phyloP scores from a whole-genome alignment of 2,888 invertebrate species.

The Thumatha senex region DNA sequence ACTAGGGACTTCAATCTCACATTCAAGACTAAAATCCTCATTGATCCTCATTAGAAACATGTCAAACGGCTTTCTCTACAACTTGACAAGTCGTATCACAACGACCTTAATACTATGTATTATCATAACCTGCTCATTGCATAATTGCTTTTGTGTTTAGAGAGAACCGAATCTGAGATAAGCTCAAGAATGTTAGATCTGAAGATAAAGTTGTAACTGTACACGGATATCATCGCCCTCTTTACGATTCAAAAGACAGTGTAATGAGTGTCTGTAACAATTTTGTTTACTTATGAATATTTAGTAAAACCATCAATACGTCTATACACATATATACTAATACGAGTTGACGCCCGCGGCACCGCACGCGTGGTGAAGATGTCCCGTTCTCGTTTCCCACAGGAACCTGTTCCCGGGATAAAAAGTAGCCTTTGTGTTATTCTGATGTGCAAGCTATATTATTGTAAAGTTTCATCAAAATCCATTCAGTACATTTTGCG shows the following conservation, averaged over 20 bases:
- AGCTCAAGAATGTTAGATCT: conserved; percentile 18
- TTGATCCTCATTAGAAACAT: conserved; percentile 18
- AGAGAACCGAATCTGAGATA: conserved; percentile 33
- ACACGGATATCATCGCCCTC: conserved; percentile 12
- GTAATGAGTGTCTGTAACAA: conserved; percentile 5
- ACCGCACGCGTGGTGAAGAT: too few species aligned
- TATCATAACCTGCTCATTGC: conserved; percentile 38
- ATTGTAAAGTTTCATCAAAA: too few species aligned
- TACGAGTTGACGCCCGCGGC: too few species aligned
- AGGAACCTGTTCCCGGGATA: too few species aligned
- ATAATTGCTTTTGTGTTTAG: conserved; percentile 31
- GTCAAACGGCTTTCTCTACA: conserved; percentile 33
- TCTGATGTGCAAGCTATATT: too few species aligned
- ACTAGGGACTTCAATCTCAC: conserved; percentile 28
- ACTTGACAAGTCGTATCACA: conserved; percentile 27
- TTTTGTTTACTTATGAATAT: background rate
- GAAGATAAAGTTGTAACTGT: conserved; percentile 31
- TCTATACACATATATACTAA: too few species aligned
- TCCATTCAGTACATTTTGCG: too few species aligned
- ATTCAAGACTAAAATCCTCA: background rate
- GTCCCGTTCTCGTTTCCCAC: too few species aligned
- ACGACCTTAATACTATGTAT: conserved; percentile 34
- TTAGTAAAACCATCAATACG: background rate
- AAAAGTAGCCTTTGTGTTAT: too few species aligned
- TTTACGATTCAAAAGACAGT: conserved; percentile 5